Conservation (phyloP, 2,888 invertebrate species). For the Leucophora obtusa region DNA sequence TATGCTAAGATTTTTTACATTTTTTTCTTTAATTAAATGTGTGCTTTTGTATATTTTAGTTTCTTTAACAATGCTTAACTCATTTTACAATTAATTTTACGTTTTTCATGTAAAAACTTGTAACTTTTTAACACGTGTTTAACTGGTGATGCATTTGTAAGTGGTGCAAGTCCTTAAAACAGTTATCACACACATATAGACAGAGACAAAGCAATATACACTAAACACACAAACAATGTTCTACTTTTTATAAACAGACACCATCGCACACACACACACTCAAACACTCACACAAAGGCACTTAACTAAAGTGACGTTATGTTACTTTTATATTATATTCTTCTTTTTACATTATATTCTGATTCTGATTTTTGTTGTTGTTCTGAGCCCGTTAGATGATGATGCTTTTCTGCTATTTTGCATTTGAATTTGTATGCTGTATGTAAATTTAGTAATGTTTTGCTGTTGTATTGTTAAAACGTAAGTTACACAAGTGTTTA, state of each 20-base stretch:
- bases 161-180: conserved; percentile 42
- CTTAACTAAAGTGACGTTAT: background rate
- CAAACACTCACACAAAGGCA: too few relatives aligned
- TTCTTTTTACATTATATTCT: conserved; percentile 14
- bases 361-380: background rate
- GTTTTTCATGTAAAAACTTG: conserved; percentile 10
- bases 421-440: background rate
- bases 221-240: background rate
- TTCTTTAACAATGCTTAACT: conserved; percentile 29
- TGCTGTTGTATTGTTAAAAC: background rate
- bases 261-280: too few relatives aligned
- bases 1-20: conserved; percentile 4
- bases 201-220: background rate
- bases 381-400: background rate
- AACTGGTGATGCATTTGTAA: background rate
- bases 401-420: background rate
- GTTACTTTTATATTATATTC: background rate
- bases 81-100: conserved; percentile 51
- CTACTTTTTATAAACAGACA: too few relatives aligned
- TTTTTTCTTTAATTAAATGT: conserved; percentile 4
- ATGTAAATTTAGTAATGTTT: background rate
- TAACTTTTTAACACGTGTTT: conserved; percentile 1
- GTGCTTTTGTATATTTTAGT: background rate
- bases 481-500: conserved; percentile 54
- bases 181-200: conserved; percentile 24